Conservation (phyloP, 1,140 invertebrate genomes). For the Bacillus rossius region DNA sequence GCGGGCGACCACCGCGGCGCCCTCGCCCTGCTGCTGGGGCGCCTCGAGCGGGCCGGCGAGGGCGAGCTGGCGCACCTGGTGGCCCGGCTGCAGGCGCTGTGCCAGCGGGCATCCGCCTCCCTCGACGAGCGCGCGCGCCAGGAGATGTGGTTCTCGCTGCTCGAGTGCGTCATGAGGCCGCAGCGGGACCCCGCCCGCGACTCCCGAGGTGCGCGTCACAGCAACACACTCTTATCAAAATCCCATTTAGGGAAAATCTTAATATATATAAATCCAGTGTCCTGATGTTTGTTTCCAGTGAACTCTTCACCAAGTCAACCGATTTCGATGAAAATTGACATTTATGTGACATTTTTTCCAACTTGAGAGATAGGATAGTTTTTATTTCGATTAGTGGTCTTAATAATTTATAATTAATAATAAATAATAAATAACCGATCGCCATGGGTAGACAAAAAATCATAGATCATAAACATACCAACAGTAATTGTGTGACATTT, state of each 20-base stretch:
- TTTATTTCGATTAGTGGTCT: too few relatives aligned
- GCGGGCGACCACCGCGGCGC: constrained; percentile 47
- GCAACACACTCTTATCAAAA: background rate
- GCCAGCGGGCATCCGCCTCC: constrained; percentile 46
- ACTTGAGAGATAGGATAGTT: too few relatives aligned
- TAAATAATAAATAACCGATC: too few relatives aligned
- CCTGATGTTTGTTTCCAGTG: too few relatives aligned
- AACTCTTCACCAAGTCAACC: too few relatives aligned
- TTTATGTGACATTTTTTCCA: too few relatives aligned
- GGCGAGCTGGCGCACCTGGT: constrained; percentile 35
- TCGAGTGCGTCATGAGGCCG: constrained; percentile 36
- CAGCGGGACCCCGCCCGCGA: background rate
- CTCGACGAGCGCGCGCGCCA: constrained; percentile 43
- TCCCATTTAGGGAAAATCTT: background rate
- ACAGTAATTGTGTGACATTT: too few relatives aligned
- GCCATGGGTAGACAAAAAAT: too few relatives aligned
- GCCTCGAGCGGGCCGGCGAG: constrained; percentile 15
- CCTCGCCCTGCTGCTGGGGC: constrained; percentile 37
- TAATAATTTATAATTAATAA: too few relatives aligned
- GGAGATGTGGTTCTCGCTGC: constrained; percentile 49
- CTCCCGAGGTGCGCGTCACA: background rate
- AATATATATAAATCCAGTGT: too few relatives aligned
- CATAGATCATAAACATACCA: too few relatives aligned
- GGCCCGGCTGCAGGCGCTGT: constrained; percentile 43
- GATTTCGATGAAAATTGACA: too few relatives aligned